phyloP scores from a whole-genome alignment of 2,888 invertebrate species.

The Eristalis intricaria region DNA sequence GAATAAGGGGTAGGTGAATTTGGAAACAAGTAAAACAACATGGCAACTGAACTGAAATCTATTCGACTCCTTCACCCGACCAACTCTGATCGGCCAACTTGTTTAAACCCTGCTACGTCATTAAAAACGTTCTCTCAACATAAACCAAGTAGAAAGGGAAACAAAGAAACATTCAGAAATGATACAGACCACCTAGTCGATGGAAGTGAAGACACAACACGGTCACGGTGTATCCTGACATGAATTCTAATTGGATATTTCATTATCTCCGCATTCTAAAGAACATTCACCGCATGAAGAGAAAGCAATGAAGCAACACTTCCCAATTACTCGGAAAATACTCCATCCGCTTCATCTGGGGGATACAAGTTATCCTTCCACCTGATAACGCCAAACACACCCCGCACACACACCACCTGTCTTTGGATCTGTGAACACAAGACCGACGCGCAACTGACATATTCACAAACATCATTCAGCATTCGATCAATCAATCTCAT shows the following conservation, averaged over 20 bases:
- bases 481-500: conserved; percentile 6
- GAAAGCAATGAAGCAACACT: neutral
- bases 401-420: neutral
- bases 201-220: neutral
- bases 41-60: too few relatives aligned
- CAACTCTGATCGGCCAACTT: too few relatives aligned
- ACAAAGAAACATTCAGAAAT: neutral
- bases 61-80: too few relatives aligned
- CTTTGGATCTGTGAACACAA: neutral
- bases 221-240: neutral
- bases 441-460: neutral
- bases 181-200: neutral
- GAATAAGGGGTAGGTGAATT: too few relatives aligned
- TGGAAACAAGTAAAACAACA: too few relatives aligned
- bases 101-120: too few relatives aligned
- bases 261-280: neutral
- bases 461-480: neutral
- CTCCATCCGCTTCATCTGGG: too few relatives aligned
- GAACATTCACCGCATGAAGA: neutral
- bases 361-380: neutral
- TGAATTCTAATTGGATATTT: neutral
- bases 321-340: neutral
- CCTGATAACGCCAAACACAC: neutral
- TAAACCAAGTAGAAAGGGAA: neutral
- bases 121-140: neutral